Evolutionary conservation across 2,797 vertebrate genomes (phyloP), one percentile per base, ranked within the genome.

Genomic region (Caiman crocodilus): DNA sequence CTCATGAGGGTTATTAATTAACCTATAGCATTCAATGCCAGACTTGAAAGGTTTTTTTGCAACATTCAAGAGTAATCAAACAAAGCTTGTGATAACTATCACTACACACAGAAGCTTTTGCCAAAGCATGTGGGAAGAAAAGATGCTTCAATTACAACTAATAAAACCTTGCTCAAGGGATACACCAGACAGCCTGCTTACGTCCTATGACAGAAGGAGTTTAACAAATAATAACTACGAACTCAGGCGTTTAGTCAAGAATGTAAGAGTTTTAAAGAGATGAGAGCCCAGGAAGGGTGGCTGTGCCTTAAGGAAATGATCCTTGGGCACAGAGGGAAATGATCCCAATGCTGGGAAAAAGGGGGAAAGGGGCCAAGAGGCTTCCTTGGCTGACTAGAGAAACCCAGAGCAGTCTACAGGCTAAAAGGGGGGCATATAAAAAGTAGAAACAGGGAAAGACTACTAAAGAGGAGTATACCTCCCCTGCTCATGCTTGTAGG

Each of bases 161-260:
- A 59, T 12, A 75, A 50, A 87, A 82, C 17, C 26, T 42, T 20
- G 23, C 25, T 56, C 0, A 0, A 7, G 71, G 80, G 0, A 5
- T 69, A 57, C 71, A 63, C 50, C 1, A 30, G 25, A 61, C 23
- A 58, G n/a, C 2, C 35, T 82, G 18, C 64, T 80, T 10, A 5
- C 30, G 71, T 23, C 7, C 2, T 57, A 50, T 75, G 63, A 15
- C 2, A 55, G 26, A 26, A 0, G 35, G 30, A 4, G 14, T 57
- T 82, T 16, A 57, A 13, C 61, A 35, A 59, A 0, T 55, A 50
- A 42, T 1, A n/a, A 73, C 28, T 25, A 23, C 35, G 18, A 59
- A 79, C 5, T 3, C 18, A 0, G 5, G 23, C 61, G 35, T 35
- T 35, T 35, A 35, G 35, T 35, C 35, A 35, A 35, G 35, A 6